Evolutionary conservation across 2,113 vertebrate species (phyloP), one percentile per base, ranked within the genome.

Genomic region (Nestor notabilis): DNA sequence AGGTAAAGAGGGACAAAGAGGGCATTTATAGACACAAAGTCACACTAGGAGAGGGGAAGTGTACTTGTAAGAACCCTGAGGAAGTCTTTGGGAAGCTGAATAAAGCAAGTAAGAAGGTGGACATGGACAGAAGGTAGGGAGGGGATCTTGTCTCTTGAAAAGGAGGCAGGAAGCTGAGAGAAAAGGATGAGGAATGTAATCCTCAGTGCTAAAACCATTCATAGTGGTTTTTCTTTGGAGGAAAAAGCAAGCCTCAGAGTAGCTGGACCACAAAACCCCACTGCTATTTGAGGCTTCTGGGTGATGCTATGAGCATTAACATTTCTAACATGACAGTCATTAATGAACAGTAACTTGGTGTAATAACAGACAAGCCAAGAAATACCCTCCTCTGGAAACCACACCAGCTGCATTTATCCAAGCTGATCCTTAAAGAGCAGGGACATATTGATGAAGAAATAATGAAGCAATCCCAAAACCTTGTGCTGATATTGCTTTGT

Each of bases 1-100:
- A 89, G 13, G 11, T 87, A 94, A 90, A 84, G 61, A 79, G 33
- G 29, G 46, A 65, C 64, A 83, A 90, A 69, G 25, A 85, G 25
- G 43, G 47, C 65, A 68, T 64, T 92, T 87, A 68, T 52, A 39
- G 39, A 39, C 39, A 39, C 39, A 39, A 39, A 56, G 55, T 33
- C 8, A 64, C 19, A 52, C 6, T n/a, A n/a, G 28, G 20, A 95
- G 56, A 93, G 3, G n/a, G 6, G 25, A 86, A 83, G 23, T 9
- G 13, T 89, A 56, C 31, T 81, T 33, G 2, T 17, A 66, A 70
- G 68, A 87, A 61, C 13, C 17, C 16, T 49, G n/a, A 61, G 58
- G 23, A 83, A 74, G 50, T 53, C 23, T 89, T 24, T 75, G 27
- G 52, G 50, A 83, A 84, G 46, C 21, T 66, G 23, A 89, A 84